Conservation (phyloP, 1,140 invertebrate genomes). For the Zaprionus ghesquierei region DNA sequence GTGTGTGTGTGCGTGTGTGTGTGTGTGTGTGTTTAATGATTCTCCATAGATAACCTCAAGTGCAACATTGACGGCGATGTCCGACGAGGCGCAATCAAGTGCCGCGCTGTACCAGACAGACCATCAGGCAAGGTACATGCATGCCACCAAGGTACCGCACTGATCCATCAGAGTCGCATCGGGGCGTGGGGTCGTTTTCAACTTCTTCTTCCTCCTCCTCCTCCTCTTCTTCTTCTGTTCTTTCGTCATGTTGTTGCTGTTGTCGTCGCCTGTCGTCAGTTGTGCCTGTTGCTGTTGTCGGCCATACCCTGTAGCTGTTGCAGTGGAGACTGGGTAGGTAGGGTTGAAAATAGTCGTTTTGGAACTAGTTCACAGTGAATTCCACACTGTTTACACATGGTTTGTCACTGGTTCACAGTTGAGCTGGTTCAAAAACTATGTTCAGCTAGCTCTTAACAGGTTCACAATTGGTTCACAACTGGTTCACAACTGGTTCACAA, state of each 20-base stretch:
- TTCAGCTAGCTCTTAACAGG: no score
- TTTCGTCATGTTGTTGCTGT: background rate
- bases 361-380: background rate
- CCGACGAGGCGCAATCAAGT: slow-evolving; percentile 34
- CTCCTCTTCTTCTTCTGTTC: background rate
- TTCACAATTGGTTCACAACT: background rate
- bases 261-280: slow-evolving; percentile 17
- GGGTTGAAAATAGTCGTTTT: background rate
- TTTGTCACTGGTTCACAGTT: background rate
- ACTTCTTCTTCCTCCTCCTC: background rate
- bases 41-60: slow-evolving; percentile 66
- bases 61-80: slow-evolving; percentile 57
- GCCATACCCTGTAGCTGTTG: background rate
- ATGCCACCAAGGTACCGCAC: background rate
- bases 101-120: slow-evolving; percentile 4
- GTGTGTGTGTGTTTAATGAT: slow-evolving; percentile 56
- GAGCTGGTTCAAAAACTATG: background rate
- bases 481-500: background rate
- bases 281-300: background rate
- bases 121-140: background rate
- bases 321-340: background rate
- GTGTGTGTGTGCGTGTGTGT: slow-evolving; percentile 15
- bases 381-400: no score
- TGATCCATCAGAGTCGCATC: background rate
- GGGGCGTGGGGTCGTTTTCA: slow-evolving; percentile 33